Evolutionary conservation across 2,113 vertebrate genomes (phyloP), one percentile per base, ranked within the genome.

Genomic region (Tyto alba): DNA sequence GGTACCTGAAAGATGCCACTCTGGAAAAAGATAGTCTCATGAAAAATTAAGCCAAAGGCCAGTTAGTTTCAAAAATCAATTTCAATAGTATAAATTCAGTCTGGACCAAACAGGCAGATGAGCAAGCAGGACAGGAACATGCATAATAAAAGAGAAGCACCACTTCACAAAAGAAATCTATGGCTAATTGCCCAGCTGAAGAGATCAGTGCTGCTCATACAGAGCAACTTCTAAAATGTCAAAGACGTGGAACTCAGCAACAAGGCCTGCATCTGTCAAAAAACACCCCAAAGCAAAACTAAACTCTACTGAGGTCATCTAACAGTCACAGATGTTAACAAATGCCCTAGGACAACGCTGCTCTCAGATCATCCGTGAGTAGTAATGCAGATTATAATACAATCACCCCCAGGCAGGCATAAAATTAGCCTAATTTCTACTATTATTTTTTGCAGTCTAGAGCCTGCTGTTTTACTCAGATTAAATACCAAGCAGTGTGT

Each of bases 251-350:
- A 62, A 81, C 43, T 81, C 32, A 11, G 56, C 40, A 90, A 40
- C 30, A 62, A 60, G 20, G 25, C 34, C 67, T 36, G 21, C 34
- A 52, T 16, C 45, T 53, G 34, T 32, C 21, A 82, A 48, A 94
- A 93, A 83, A 52, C 27, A 2, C 2, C 8, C 25, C 52, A 88
- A 38, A 36, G 47, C 21, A 89, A 57, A 89, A 30, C 40, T 64
- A 69, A 75, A 62, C 8, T 17, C 69, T 55, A 20, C 34, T n/a
- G 55, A 1, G 1, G 29, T 10, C 7, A 1, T 59, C 43, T 76
- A 41, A 25, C 25, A 62, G 20, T 7, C 69, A 72, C 1, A 60
- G 38, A 66, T 13, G 7, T 53, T 41, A 73, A 81, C 0, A 0
- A 77, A 63, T 16, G 29, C 9, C 29, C 13, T 66, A 63, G 56